These are phyloP conservation scores for Synergus japonicus DNA, from an alignment of 2,888 invertebrate genomes.

Conservation along the genomic window DNA sequence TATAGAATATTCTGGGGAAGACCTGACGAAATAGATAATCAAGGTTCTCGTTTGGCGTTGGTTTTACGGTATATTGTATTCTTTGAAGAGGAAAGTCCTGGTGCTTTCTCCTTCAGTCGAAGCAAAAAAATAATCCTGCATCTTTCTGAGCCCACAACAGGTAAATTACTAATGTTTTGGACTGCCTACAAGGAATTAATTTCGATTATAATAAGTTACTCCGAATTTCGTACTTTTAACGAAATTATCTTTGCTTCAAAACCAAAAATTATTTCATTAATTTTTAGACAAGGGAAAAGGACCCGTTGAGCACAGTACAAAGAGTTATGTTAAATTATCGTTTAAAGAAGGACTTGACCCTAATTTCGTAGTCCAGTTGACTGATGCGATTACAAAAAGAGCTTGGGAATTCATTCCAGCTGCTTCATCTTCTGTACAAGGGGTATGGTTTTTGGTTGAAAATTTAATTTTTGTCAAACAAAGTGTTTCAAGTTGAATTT, in stretches of 20 bases:
- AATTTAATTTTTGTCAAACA: too few species aligned
- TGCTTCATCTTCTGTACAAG: conserved; percentile 48
- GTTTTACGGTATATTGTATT: conserved; percentile 86
- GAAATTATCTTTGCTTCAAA: background rate
- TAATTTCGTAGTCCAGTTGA: conserved; percentile 82
- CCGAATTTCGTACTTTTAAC: background rate
- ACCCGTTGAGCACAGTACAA: conserved; percentile 85
- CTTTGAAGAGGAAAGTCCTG: conserved; percentile 89
- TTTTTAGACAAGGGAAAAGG: conserved; percentile 83
- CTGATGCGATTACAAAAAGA: conserved; percentile 82
- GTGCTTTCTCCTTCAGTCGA: conserved; percentile 88
- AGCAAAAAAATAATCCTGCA: conserved; percentile 89
- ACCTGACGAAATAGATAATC: conserved; percentile 85
- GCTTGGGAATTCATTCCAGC: conserved; percentile 81
- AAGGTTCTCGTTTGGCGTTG: conserved; percentile 84
- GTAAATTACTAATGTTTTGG: conserved; percentile 72
- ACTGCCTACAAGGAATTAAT: background rate
- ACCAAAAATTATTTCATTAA: too few species aligned
- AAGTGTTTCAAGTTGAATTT: too few species aligned
- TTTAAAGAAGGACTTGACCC: conserved; percentile 90
- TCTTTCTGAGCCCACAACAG: conserved; percentile 82
- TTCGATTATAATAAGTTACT: conserved; percentile 5
- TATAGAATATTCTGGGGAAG: conserved; percentile 91
- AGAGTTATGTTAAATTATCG: conserved; percentile 89
- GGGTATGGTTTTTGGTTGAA: conserved; percentile 38